phyloP scores from a whole-genome alignment of 2,113 vertebrate genomes.

The Arizona elegans region DNA sequence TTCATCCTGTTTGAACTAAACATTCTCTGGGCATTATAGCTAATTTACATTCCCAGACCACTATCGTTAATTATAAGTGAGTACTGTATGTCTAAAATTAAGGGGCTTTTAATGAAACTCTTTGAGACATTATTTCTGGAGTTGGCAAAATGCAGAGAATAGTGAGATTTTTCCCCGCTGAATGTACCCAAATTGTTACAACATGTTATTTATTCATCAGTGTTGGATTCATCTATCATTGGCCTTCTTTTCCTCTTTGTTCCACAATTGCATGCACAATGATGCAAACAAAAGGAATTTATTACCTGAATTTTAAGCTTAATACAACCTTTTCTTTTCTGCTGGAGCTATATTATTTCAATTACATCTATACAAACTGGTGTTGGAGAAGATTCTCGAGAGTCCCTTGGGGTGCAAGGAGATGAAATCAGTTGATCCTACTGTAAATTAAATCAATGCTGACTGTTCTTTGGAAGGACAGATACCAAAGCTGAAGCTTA shows the following conservation, averaged over 20 bases:
- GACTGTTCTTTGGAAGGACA: neutral
- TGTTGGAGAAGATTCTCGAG: neutral
- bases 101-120: neutral
- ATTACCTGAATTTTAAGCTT: neutral
- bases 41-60: neutral
- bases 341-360: neutral
- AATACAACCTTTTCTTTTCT: neutral
- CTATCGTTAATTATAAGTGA: neutral
- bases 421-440: neutral
- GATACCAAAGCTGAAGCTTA: neutral
- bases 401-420: neutral
- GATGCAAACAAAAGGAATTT: neutral
- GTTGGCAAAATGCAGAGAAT: neutral
- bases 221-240: neutral
- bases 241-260: neutral
- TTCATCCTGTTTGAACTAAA: neutral
- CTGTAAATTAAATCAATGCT: neutral
- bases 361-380: neutral
- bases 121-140: neutral
- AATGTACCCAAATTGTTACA: neutral
- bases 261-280: neutral
- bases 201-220: neutral
- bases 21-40: neutral
- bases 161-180: fast-evolving
- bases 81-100: neutral